Percentiles rank a stretch among this genome's conserved stretches.
Evolutionary conservation across 2,113 vertebrate species (phyloP).

Genomic region (Vicugna pacos): DNA sequence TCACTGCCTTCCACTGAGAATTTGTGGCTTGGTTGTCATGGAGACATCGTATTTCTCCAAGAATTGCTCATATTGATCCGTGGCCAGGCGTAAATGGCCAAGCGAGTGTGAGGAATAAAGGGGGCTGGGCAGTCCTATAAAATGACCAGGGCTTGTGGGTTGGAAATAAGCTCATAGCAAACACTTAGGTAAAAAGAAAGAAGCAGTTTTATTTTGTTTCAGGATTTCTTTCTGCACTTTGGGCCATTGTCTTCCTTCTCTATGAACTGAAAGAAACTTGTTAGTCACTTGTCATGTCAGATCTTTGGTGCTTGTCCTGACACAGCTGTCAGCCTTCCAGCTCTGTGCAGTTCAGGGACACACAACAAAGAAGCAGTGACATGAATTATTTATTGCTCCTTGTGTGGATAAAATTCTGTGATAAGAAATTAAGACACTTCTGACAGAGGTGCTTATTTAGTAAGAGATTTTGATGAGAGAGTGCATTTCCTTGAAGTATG

Average conservation of each 20-base stretch:
- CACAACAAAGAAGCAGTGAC: slow-evolving; percentile 89
- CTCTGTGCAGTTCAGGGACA: slow-evolving; percentile 89
- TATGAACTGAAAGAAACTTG: slow-evolving; percentile 91
- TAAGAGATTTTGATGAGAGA: slow-evolving; percentile 84
- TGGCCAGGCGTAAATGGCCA: slow-evolving; percentile 96
- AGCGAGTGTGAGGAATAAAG: slow-evolving; percentile 93
- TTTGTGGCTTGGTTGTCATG: slow-evolving; percentile 98
- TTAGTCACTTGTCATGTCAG: slow-evolving; percentile 93
- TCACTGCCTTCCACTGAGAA: slow-evolving; percentile 93
- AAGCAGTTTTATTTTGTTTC: slow-evolving; percentile 88
- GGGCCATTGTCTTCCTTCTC: slow-evolving; percentile 88
- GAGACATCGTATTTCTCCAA: slow-evolving; percentile 97
- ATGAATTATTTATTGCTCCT: slow-evolving; percentile 93
- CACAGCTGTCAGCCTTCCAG: slow-evolving; percentile 91
- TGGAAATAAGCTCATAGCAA: slow-evolving; percentile 89
- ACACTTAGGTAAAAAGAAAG: slow-evolving; percentile 89
- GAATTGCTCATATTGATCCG: slow-evolving; percentile 99
- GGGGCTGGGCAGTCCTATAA: slow-evolving; percentile 89
- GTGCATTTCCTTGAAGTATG: slow-evolving; percentile 79
- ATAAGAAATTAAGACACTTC: slow-evolving; percentile 92
- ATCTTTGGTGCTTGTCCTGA: slow-evolving; percentile 91
- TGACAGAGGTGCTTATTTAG: slow-evolving; percentile 86
- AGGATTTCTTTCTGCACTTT: slow-evolving; percentile 86
- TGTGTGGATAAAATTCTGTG: slow-evolving; percentile 89
- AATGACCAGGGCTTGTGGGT: slow-evolving; percentile 90